phyloP scores from a whole-genome alignment of 2,797 vertebrate genomes.

The Schizopygopsis pylzovi region DNA sequence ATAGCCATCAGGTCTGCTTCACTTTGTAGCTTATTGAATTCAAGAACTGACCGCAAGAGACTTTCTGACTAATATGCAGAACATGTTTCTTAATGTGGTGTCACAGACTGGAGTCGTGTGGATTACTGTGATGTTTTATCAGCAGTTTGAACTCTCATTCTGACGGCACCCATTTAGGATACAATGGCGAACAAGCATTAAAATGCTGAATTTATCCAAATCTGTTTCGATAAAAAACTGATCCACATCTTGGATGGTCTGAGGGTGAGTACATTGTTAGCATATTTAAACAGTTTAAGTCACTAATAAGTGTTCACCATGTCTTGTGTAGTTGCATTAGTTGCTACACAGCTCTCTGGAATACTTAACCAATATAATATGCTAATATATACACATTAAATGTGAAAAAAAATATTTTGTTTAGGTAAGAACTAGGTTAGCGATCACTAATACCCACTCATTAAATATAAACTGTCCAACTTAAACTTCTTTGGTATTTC shows the following conservation, averaged over 20 bases:
- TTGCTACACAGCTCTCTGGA: neutral
- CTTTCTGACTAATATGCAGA: neutral
- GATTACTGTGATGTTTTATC: neutral
- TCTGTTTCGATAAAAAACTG: neutral
- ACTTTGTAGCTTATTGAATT: neutral
- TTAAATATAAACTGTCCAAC: slow-evolving; percentile 55
- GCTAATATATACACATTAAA: neutral
- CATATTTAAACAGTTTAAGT: neutral
- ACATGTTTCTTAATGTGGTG: neutral
- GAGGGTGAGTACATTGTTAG: neutral
- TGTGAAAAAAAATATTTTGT: neutral
- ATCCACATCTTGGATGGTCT: too few relatives aligned
- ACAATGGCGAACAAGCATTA: neutral
- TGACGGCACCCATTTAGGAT: neutral
- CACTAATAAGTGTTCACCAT: neutral
- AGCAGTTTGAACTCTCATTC: neutral
- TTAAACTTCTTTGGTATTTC: slow-evolving; percentile 73
- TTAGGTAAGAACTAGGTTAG: neutral
- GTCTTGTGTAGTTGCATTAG: neutral
- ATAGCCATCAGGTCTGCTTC: neutral
- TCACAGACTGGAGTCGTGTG: neutral
- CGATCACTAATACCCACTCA: neutral
- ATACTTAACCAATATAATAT: neutral
- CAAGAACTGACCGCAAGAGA: neutral
- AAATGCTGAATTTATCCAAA: neutral